phyloP scores from a whole-genome alignment of 2,797 vertebrate genomes.

The Glyptemys insculpta region DNA sequence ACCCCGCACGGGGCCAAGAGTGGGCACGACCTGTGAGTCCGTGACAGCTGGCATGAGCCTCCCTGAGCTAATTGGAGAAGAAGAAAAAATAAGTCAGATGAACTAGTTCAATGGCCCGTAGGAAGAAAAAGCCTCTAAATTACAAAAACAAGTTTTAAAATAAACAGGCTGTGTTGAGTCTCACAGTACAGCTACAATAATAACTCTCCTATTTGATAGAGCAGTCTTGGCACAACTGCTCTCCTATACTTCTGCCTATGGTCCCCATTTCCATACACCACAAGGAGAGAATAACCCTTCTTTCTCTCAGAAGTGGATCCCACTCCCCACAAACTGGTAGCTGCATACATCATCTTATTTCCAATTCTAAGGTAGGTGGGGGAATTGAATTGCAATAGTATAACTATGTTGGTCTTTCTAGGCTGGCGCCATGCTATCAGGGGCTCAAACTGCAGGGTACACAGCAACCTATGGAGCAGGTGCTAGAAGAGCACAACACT shows the following conservation, averaged over 20 bases:
- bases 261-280: neutral
- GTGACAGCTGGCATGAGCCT: slow-evolving; percentile 88
- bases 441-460: neutral
- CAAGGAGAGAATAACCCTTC: neutral
- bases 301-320: neutral
- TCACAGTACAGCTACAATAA: neutral
- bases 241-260: neutral
- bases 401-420: neutral
- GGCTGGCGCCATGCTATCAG: neutral
- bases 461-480: neutral
- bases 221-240: neutral
- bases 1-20: too few relatives aligned
- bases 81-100: slow-evolving; percentile 25
- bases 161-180: neutral
- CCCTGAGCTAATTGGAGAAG: slow-evolving; percentile 85
- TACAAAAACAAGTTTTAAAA: neutral
- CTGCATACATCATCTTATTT: neutral
- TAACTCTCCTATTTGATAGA: neutral
- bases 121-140: neutral
- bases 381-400: neutral
- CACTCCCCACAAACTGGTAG: neutral
- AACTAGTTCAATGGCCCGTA: neutral
- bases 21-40: too few relatives aligned
- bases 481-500: neutral
- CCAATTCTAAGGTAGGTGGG: neutral